Percentiles rank a stretch among this genome's conserved stretches.
Conservation (phyloP, 1,140 invertebrate genomes). For the Melitaea cinxia region DNA sequence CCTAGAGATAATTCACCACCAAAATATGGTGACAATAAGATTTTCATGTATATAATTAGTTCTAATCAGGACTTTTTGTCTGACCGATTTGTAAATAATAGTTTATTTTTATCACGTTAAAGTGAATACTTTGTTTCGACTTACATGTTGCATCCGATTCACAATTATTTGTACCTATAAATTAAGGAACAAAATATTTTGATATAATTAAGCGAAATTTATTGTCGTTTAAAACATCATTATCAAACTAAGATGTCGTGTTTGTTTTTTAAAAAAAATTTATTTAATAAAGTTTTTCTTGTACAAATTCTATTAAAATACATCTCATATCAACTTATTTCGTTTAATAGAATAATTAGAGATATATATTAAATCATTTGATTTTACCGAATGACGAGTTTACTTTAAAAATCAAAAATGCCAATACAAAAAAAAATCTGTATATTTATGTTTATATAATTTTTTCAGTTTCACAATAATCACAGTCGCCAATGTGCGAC, state of each 20-base stretch:
- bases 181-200: slow-evolving; percentile 3
- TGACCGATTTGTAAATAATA: slow-evolving; percentile 41
- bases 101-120: slow-evolving; percentile 54
- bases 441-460: slow-evolving; percentile 17
- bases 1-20: slow-evolving; percentile 67
- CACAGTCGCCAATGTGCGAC: slow-evolving; percentile 40
- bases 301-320: slow-evolving; percentile 8
- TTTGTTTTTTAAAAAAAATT: too few species aligned
- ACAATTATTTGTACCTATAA: slow-evolving; percentile 6
- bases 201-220: background rate
- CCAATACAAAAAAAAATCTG: background rate
- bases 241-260: too few species aligned
- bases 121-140: slow-evolving; percentile 37
- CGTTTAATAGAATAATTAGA: slow-evolving; percentile 53
- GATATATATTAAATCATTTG: slow-evolving; percentile 45
- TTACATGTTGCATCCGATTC: slow-evolving; percentile 5
- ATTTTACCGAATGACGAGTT: slow-evolving; percentile 40
- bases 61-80: slow-evolving; percentile 60
- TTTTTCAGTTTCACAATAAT: slow-evolving; percentile 27
- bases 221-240: background rate
- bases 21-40: slow-evolving; percentile 78
- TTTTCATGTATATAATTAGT: slow-evolving; percentile 78
- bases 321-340: slow-evolving; percentile 64
- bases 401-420: slow-evolving; percentile 20
- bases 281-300: background rate